Percentiles rank a stretch among this genome's conserved stretches.
Evolutionary conservation across 2,797 vertebrate genomes (phyloP).

Genomic region (Phrynocephalus vlangalii): DNA sequence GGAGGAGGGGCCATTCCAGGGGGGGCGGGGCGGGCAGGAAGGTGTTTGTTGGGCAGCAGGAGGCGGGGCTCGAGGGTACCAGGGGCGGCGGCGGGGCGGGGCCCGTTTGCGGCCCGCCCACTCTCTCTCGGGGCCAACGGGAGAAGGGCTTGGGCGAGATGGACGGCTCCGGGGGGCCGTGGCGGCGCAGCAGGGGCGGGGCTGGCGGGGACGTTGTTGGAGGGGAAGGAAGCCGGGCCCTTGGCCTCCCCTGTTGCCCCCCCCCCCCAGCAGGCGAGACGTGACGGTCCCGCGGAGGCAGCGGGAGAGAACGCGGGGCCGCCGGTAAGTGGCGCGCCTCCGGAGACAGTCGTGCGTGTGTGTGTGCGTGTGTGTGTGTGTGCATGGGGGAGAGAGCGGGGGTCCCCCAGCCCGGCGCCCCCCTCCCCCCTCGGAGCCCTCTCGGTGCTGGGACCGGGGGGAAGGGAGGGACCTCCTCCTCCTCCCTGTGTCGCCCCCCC

Average conservation of each 20-base stretch:
- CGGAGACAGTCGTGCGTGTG: no score
- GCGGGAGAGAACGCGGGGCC: not conserved
- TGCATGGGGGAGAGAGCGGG: no score
- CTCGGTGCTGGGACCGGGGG: not conserved
- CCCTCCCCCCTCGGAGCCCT: no score
- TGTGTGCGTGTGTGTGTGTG: no score
- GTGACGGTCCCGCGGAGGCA: not conserved
- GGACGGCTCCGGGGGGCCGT: not conserved
- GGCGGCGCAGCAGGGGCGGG: not conserved
- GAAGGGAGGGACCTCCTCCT: no score
- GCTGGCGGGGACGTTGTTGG: conserved; percentile 6
- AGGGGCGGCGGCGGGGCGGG: not conserved
- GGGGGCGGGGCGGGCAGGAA: not conserved
- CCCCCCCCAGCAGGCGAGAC: not conserved
- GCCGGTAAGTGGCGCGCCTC: no score
- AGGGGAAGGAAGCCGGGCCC: not conserved
- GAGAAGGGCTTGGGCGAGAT: not conserved
- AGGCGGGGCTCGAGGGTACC: not conserved
- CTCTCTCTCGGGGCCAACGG: not conserved
- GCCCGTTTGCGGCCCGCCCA: no score
- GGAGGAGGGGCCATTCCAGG: not conserved
- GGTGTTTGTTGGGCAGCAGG: not conserved
- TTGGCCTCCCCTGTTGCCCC: not conserved
- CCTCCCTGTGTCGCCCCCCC: no score
- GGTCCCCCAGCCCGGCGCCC: not conserved